These are phyloP conservation scores for Suncus etruscus DNA, from an alignment of 2,113 vertebrate genomes.

Conservation along the genomic window DNA sequence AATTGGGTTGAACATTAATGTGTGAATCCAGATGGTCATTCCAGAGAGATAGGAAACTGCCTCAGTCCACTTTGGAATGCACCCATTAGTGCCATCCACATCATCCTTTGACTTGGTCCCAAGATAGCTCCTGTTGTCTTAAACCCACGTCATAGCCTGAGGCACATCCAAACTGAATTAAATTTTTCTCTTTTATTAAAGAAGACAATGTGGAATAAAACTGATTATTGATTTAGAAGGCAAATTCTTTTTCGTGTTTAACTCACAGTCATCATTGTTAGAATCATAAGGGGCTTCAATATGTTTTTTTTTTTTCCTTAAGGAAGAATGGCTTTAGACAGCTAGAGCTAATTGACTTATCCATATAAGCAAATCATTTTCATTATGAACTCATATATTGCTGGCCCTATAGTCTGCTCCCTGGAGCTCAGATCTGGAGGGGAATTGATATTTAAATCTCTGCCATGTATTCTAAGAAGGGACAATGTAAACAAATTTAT, in stretches of 20 bases:
- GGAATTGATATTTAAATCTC: slow-evolving; percentile 3
- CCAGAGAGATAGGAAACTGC: slow-evolving; percentile 64
- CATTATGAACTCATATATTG: slow-evolving; percentile 24
- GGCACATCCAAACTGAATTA: background rate
- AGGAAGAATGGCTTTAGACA: background rate
- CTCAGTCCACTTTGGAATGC: slow-evolving; percentile 43
- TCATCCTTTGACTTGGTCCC: background rate
- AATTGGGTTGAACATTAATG: slow-evolving; percentile 76
- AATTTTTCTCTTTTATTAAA: slow-evolving; percentile 14
- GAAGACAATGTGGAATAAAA: slow-evolving; percentile 11
- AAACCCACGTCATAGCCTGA: background rate
- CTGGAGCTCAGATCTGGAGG: background rate
- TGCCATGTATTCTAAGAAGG: background rate
- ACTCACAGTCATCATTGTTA: slow-evolving; percentile 2
- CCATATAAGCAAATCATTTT: slow-evolving; percentile 23
- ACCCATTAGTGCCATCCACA: background rate
- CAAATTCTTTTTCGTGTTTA: slow-evolving; percentile 3
- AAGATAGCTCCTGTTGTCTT: slow-evolving; percentile 16
- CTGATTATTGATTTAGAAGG: slow-evolving; percentile 4
- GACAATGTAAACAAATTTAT: background rate
- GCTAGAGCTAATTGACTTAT: background rate
- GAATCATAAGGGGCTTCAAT: background rate
- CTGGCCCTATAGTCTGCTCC: background rate
- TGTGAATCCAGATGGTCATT: slow-evolving; percentile 78
- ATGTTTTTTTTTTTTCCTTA: background rate